These are phyloP conservation scores for Flexamia atlantica DNA, from an alignment of 2,888 invertebrate species.

Conservation along the genomic window DNA sequence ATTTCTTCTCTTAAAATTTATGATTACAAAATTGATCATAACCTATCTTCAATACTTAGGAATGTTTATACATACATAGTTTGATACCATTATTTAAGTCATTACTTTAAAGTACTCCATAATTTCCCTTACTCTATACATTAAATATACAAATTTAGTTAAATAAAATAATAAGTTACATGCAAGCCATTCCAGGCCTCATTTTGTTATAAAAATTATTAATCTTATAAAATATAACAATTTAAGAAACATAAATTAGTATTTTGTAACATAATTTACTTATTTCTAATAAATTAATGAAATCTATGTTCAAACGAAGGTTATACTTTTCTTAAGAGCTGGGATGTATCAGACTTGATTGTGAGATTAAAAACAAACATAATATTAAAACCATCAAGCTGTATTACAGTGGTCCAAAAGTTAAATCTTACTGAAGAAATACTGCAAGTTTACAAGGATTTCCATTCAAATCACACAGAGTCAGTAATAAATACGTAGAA, in stretches of 20 bases:
- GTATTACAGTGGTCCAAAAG: not conserved
- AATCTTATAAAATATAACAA: not conserved
- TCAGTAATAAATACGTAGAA: conserved; percentile 43
- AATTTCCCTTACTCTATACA: not conserved
- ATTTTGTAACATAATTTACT: not conserved
- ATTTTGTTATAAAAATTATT: not conserved
- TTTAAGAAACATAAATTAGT: not conserved
- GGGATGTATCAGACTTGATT: not conserved
- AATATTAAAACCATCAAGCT: not conserved
- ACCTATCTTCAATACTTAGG: conserved; percentile 11
- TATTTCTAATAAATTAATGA: not conserved
- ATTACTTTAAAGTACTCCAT: not conserved
- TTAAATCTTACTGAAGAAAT: conserved; percentile 44
- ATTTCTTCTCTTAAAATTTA: conserved; percentile 9
- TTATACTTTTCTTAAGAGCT: not conserved
- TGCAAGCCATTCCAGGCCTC: not conserved
- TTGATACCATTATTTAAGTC: not conserved
- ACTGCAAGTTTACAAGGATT: conserved; percentile 14
- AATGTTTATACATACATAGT: conserved; percentile 24
- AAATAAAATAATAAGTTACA: conserved; percentile 8
- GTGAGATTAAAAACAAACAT: not conserved
- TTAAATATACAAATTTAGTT: conserved; percentile 30
- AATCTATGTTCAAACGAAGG: not conserved
- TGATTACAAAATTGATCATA: not conserved
- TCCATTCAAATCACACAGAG: conserved; percentile 31